Conservation (phyloP, 2,888 invertebrate species). For the Yponomeuta cagnagella region DNA sequence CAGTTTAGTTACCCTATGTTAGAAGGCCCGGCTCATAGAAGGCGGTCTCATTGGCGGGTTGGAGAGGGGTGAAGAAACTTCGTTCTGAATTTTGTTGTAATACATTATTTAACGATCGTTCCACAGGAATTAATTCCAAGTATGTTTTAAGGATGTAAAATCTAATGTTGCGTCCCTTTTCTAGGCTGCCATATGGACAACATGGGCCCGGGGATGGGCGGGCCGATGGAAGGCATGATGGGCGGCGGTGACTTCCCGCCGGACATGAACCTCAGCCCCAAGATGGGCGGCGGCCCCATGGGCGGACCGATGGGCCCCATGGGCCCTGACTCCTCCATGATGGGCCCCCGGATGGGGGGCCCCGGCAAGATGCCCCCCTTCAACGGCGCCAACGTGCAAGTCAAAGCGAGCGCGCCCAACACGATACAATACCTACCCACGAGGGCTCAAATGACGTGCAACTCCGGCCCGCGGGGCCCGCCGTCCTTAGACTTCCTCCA, state of each 20-base stretch:
- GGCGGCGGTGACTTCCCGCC: constrained; percentile 69
- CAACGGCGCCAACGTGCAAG: constrained; percentile 86
- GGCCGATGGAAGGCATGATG: constrained; percentile 73
- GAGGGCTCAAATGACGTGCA: constrained; percentile 88
- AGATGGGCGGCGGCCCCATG: constrained; percentile 76
- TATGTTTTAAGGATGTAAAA: background rate
- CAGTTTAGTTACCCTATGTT: too few relatives aligned
- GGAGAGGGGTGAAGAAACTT: too few relatives aligned
- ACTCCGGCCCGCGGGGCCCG: constrained; percentile 83
- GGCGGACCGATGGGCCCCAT: constrained; percentile 71
- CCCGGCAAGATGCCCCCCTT: constrained; percentile 75
- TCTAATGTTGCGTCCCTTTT: constrained; percentile 16
- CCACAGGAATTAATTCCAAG: background rate
- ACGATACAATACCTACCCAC: constrained; percentile 98
- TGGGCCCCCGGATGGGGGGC: constrained; percentile 78
- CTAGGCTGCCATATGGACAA: constrained; percentile 71
- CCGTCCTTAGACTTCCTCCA: constrained; percentile 92
- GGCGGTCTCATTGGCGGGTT: too few relatives aligned
- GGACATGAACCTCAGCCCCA: constrained; percentile 78
- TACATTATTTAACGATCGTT: background rate
- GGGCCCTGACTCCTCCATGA: constrained; percentile 76
- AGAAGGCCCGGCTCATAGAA: too few relatives aligned
- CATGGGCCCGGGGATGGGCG: constrained; percentile 71
- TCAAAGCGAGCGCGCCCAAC: constrained; percentile 97
- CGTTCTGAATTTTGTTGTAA: too few relatives aligned